Evolutionary conservation across 2,113 vertebrate species (phyloP), one percentile per base, ranked within the genome.

Genomic region (Entosphenus tridentatus): DNA sequence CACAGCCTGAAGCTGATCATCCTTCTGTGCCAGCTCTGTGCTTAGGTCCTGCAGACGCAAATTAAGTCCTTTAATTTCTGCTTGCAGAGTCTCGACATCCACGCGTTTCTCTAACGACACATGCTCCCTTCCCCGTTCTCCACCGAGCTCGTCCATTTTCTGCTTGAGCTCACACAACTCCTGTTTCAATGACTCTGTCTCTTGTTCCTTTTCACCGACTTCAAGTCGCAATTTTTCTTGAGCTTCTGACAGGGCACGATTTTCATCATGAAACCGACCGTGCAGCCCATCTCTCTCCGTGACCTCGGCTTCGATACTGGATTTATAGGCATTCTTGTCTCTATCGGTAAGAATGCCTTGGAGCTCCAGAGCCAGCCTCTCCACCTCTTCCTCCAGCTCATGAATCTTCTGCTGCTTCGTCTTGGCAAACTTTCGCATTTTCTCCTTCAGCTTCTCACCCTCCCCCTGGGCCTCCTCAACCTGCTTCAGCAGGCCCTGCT

Each of bases 341-440:
- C 39, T 39, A 6, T 39, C 5, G 39, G 39, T 39, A 39, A 7
- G 6, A 39, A 39, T 39, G 39, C 39, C 39, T 39, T 39, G 39
- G 39, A 39, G 39, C 10, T 65, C n/a, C 11, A 16, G 2, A 65
- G 78, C 77, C 12, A 97, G 84, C 59, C 74, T 82, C 69, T 96
- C 90, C 14, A 89, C 95, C 74, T 98, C 89, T 72, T 96, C 92
- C 73, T 95, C 93, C 1, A 98, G 75, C 56, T 98, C 89, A 71
- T 86, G 69, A 69, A 98, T 96, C 74, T 96, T 97, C 72, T 90
- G 87, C 73, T 97, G 93, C 75, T 98, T 98, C 11, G 85, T 83
- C 76, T 93, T 97, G 56, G 83, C 87, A 76, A 95, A 95, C 78
- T 89, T 98, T 70, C 93, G 85, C 88, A 93, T 97, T 73, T 95